Conservation (phyloP, 2,113 vertebrate species). For the Tyto alba region DNA sequence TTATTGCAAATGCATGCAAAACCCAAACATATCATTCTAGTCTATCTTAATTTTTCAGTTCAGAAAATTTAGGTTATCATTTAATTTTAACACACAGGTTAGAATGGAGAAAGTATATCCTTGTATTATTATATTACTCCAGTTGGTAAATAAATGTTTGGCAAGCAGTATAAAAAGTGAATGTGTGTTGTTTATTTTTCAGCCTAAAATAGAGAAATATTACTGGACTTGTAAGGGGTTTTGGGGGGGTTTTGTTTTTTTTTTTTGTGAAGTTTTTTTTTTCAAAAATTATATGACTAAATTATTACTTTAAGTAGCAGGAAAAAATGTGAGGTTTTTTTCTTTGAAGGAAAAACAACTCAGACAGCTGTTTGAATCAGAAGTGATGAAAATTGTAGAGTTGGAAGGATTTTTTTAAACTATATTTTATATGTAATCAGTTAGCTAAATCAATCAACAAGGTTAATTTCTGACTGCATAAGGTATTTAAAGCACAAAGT, state of each 20-base stretch:
- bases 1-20: not conserved
- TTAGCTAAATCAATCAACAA: not conserved
- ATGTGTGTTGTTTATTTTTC: not conserved
- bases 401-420: not conserved
- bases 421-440: not conserved
- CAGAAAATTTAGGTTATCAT: not conserved
- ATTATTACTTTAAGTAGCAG: not conserved
- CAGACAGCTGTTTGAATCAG: not conserved
- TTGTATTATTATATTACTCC: not conserved
- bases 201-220: not conserved
- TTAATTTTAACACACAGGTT: not conserved
- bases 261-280: not conserved
- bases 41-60: not conserved
- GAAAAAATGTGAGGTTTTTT: not conserved
- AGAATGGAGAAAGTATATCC: not conserved
- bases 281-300: not conserved
- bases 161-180: not conserved
- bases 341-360: not conserved
- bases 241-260: not conserved
- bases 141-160: not conserved
- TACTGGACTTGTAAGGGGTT: not conserved
- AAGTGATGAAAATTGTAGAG: not conserved
- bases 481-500: not conserved
- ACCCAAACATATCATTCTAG: not conserved
- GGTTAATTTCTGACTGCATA: constrained; percentile 4